Base-by-base conservation (phyloP, 2,113 vertebrate genomes). In the Xenus cinereus region DNA sequence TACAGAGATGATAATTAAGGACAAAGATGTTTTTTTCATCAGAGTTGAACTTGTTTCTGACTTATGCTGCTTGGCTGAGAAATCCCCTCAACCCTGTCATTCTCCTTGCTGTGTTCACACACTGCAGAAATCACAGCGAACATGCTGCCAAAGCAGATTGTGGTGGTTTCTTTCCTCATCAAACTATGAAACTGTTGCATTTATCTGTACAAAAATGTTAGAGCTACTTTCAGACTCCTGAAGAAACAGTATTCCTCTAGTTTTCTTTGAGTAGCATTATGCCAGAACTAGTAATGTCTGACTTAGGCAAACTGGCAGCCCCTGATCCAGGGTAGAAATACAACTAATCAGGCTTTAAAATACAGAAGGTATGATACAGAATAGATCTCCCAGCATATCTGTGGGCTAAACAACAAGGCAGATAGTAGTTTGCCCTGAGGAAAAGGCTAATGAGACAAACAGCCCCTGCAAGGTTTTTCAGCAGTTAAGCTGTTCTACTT, bases 121-220 rank as follows among this genome's bases (percentile, higher is more conserved):
- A 45, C 91, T 91, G 62, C 51, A 84, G 80, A 97, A 94, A 90
- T 96, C 90, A 78, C 60, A 89, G 90, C 1, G 35, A 96, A 79
- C 57, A 57, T 62, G 35, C 69, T 96, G 95, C 92, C 83, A 89
- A 96, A 89, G 57, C 86, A 97, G 90, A 94, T 93, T 92, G 95
- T 84, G 79, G 83, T 90, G 72, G 32, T 90, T 97, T 85, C 87
- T 91, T 95, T 81, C 69, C 51, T 86, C 68, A 88, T 92, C 86
- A 82, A 90, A 84, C 43, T 86, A 45, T 64, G 81, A 87, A 96
- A 78, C 66, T 64, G 39, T 95, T 92, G 80, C 73, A 92, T 89
- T 95, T 90, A 62, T 91, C 84, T 60, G 15, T 33, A 53, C 24
- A 90, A 94, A 97, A 90, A 89, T 46, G 51, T 75, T 87, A 84